Base-by-base conservation (phyloP, 2,797 vertebrate genomes). In the Eurystomus glaucurus region DNA sequence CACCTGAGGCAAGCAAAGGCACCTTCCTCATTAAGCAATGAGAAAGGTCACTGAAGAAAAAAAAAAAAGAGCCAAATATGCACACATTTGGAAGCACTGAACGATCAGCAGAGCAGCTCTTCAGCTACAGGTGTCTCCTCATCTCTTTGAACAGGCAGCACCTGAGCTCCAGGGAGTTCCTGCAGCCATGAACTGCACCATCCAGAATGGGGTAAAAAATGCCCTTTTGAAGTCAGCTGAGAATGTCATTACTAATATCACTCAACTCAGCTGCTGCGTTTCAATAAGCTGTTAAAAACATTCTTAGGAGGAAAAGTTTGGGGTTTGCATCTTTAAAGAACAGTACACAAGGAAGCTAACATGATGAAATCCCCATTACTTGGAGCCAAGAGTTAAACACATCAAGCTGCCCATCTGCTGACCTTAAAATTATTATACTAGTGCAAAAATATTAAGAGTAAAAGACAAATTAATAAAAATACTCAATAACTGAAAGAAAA, bases 381-480 rank as follows among this genome's bases (percentile, higher is more conserved):
- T 28, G 23, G 70, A 81, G n/a, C n/a, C 45, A 76, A 62, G 9
- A 21, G 20, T 62, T 68, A 77, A 58, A 35, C 3, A 26, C 9
- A 28, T 21, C 10, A 33, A 28, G 15, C n/a, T 51, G 46, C 10
- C 57, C 43, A 46, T 14, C 45, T n/a, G 10, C 50, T 82, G 69
- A 60, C 52, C 54, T 35, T 3, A 16, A n/a, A 41, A 79, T 52
- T 25, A 33, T 4, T 48, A 71, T 62, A 25, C 10, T 79, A 82
- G 78, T 54, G 45, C 21, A 57, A 54, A 85, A 62, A 58, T 13
- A 57, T 37, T 33, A 52, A 52, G 35, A 52, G 39, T 39, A 80
- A 92, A 95, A 91, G 16, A 51, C 17, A 77, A 91, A 57, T 9
- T 5, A 80, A 80, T 57, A 88, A 75, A 93, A 90, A 37, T 6